A percentile compares a stretch with the other conserved stretches of the same genome.
Evolutionary conservation across 1,140 invertebrate genomes (phyloP).

Genomic region (Trypoxylus dichotomus): DNA sequence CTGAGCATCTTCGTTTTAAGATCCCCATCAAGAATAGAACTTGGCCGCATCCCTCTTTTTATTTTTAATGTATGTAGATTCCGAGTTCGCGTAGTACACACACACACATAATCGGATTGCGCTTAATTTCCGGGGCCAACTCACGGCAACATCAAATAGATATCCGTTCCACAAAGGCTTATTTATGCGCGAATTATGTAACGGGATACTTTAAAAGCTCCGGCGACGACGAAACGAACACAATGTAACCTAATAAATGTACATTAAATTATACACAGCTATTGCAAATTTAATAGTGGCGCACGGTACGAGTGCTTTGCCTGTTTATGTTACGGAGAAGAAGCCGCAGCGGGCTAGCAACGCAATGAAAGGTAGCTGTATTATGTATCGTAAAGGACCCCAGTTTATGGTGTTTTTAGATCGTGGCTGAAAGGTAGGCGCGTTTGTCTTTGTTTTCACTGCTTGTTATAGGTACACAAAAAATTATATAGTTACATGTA

Average conservation of each 20-base stretch:
- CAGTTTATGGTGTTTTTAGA: background rate
- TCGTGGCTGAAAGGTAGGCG: background rate
- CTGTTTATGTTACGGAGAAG: background rate
- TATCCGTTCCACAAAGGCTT: background rate
- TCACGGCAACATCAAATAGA: conserved; percentile 11
- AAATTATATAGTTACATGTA: no score
- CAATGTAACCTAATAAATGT: conserved; percentile 6
- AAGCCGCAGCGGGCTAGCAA: background rate
- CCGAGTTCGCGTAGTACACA: background rate
- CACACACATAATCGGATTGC: background rate
- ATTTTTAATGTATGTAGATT: background rate
- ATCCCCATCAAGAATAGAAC: background rate
- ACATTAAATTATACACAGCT: conserved; percentile 22
- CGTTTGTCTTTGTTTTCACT: no score
- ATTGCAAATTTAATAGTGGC: conserved; percentile 20
- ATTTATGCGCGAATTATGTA: conserved; percentile 16
- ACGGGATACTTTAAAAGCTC: conserved; percentile 10
- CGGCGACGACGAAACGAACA: background rate
- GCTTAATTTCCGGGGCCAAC: background rate
- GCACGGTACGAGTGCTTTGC: background rate
- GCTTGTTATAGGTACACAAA: no score
- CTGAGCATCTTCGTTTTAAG: background rate
- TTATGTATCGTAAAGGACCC: no score
- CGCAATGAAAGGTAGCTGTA: background rate
- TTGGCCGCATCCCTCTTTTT: background rate